Evolutionary conservation across 2,113 vertebrate genomes (phyloP).

Genomic region (Prietella phreatophila): DNA sequence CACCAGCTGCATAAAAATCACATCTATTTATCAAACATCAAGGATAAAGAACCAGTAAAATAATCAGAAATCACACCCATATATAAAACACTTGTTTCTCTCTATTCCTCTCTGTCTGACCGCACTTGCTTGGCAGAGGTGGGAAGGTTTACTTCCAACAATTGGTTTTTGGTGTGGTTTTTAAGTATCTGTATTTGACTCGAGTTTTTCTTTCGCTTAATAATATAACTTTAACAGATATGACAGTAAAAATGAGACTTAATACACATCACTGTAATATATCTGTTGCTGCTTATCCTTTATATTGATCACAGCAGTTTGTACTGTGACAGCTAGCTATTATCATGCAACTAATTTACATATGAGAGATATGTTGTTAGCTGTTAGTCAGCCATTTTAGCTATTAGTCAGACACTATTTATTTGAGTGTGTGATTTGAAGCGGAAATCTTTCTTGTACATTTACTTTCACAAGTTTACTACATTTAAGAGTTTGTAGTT

Average conservation of each 20-base stretch:
- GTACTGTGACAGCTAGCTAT: background rate
- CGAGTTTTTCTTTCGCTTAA: background rate
- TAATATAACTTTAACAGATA: background rate
- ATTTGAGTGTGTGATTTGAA: background rate
- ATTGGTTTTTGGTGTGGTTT: background rate
- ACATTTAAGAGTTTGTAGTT: background rate
- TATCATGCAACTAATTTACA: background rate
- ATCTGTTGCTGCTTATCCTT: background rate
- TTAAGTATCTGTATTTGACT: background rate
- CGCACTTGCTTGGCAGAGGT: background rate
- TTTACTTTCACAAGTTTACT: background rate
- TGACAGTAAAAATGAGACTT: background rate
- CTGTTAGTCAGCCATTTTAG: background rate
- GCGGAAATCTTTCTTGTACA: background rate
- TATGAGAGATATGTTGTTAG: background rate
- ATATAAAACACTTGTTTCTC: background rate
- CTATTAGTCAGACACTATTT: background rate
- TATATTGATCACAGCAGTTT: background rate
- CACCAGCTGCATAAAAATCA: slow-evolving; percentile 75
- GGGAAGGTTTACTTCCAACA: background rate
- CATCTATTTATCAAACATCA: background rate
- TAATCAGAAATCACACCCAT: background rate
- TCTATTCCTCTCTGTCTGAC: background rate
- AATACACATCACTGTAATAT: background rate
- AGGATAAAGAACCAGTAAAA: background rate